Evolutionary conservation across 2,113 vertebrate genomes (phyloP).

Genomic region (Zosterops borbonicus): DNA sequence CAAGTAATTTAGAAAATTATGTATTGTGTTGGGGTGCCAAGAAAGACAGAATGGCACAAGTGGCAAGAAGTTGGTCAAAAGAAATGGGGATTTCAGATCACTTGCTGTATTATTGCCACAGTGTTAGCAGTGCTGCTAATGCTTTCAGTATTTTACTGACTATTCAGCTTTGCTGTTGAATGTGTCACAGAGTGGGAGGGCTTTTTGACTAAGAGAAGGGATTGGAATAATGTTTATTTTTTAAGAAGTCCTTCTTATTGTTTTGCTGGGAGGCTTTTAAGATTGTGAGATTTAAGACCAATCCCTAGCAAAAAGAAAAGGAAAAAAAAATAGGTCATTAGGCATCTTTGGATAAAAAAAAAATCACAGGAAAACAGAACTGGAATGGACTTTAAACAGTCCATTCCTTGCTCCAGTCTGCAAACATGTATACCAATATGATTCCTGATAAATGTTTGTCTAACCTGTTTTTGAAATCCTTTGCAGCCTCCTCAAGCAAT

Average conservation of each 20-base stretch:
- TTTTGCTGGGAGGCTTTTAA: neutral
- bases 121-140: neutral
- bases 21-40: constrained; percentile 11
- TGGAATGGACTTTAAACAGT: neutral
- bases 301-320: neutral
- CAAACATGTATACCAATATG: neutral
- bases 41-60: neutral
- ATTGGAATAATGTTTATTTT: neutral
- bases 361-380: neutral
- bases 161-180: neutral
- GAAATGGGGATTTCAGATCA: neutral
- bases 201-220: neutral
- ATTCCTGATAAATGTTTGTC: neutral
- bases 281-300: neutral
- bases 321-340: neutral
- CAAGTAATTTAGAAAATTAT: constrained; percentile 55
- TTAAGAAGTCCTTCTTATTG: neutral
- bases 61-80: constrained; percentile 8
- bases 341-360: neutral
- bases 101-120: neutral
- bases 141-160: constrained; percentile 6
- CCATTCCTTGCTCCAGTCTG: neutral
- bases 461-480: constrained; percentile 6
- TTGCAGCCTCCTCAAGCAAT: neutral
- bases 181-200: neutral